Base-by-base conservation (phyloP, 1,140 invertebrate genomes). In the Tetraneura akinire region DNA sequence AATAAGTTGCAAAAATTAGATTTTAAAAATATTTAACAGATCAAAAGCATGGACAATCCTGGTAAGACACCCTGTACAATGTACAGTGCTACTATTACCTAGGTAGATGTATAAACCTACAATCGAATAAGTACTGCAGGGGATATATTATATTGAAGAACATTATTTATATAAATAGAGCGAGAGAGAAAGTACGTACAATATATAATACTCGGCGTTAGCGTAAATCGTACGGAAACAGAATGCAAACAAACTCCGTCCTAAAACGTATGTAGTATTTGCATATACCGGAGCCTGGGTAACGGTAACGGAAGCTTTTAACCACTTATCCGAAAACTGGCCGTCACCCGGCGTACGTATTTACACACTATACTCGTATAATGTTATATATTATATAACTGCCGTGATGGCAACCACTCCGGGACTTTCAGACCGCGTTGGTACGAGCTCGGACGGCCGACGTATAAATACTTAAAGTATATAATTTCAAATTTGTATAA, bases 241-340 rank as follows among this genome's bases (percentile, higher is more conserved):
- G 21, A 66, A 66, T 10, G 37, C n/a, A 42, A 66, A 66, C 37
- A 42, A 68, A 68, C 21, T 4, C 18, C 13, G 18, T 32, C 26
- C 14, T 18, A 60, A 23, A 23, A 26, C 26, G 4, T 13, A 29
- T 21, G 11, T n/a, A 37, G 21, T 23, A 68, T 68, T 68, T 68
- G 64, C 37, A 45, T 68, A 45, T 68, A 68, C n/a, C 37, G n/a
- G 18, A 32, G 32, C 16, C 26, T 16, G 21, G 14, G 11, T 45
- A 68, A 68, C 37, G n/a, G 62, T 45, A n/a, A 14, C 37, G n/a
- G 37, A 68, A 68, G 64, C 64, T 68, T 68, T 68, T 16, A 68
- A 23, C 37, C 64, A 68, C 64, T 66, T 45, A 66, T 45, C n/a
- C 32, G 9, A 21, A 13, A 45, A 37, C 32, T 21, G 42, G 0